These are phyloP conservation scores for Thymelicus acteon DNA, from an alignment of 2,888 invertebrate species.

Conservation along the genomic window DNA sequence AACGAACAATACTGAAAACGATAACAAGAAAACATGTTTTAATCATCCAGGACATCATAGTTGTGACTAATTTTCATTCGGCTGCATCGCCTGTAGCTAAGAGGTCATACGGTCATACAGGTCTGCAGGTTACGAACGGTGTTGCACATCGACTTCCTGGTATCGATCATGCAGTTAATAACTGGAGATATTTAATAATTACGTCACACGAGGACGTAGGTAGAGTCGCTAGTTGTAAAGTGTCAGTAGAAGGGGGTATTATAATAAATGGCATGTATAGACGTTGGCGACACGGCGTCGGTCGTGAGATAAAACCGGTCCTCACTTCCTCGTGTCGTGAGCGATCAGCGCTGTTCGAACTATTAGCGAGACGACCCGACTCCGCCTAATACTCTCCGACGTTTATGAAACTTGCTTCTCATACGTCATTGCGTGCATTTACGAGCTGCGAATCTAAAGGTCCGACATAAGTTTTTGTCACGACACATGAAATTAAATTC, in stretches of 20 bases:
- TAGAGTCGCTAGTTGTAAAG: slow-evolving; percentile 46
- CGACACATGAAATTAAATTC: too few relatives aligned
- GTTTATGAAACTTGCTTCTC: slow-evolving; percentile 18
- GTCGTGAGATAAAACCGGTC: slow-evolving; percentile 65
- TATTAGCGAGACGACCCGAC: slow-evolving; percentile 54
- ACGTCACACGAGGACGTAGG: slow-evolving; percentile 55
- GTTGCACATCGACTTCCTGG: slow-evolving; percentile 47
- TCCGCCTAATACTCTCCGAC: slow-evolving; percentile 43
- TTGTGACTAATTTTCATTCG: slow-evolving; percentile 29
- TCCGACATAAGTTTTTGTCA: not conserved
- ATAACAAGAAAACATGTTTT: slow-evolving; percentile 12
- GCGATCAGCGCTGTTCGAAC: slow-evolving; percentile 69
- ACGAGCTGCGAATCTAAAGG: not conserved
- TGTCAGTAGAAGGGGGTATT: slow-evolving; percentile 60
- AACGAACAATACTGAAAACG: not conserved
- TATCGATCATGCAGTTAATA: slow-evolving; percentile 46
- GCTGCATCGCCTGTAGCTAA: slow-evolving; percentile 3
- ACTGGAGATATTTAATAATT: slow-evolving; percentile 55
- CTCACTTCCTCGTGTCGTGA: slow-evolving; percentile 66
- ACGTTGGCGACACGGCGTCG: slow-evolving; percentile 64
- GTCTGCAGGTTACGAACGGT: slow-evolving; percentile 20
- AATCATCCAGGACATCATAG: slow-evolving; percentile 21
- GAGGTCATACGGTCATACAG: slow-evolving; percentile 27
- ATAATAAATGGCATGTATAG: slow-evolving; percentile 67
- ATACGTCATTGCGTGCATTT: slow-evolving; percentile 14